Conservation (phyloP, 2,797 vertebrate genomes). For the Gambusia yucatana region DNA sequence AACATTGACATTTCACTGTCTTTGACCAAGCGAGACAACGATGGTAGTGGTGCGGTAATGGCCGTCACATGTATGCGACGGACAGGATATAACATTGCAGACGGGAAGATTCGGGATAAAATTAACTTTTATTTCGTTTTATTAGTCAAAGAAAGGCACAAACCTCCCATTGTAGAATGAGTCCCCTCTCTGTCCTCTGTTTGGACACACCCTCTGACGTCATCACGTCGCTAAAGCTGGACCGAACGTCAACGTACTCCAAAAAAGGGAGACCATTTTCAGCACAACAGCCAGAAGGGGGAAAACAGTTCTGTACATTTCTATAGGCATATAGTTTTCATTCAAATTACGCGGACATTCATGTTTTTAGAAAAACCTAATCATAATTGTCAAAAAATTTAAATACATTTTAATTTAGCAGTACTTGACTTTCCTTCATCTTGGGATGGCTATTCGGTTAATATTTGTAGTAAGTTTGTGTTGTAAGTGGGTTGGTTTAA, state of each 20-base stretch:
- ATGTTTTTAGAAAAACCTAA: background rate
- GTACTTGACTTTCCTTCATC: background rate
- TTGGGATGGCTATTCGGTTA: background rate
- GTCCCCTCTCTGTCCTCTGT: conserved; percentile 73
- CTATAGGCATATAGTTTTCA: background rate
- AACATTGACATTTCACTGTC: conserved; percentile 12
- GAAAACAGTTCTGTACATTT: background rate
- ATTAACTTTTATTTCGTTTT: background rate
- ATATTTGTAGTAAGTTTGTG: background rate
- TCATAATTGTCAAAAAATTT: background rate
- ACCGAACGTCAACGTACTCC: conserved; percentile 31
- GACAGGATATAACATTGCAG: fast-evolving
- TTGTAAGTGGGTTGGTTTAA: background rate
- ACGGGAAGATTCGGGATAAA: background rate
- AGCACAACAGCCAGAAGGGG: conserved; percentile 36
- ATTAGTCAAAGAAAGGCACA: conserved; percentile 54
- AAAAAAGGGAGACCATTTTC: background rate
- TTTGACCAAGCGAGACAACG: conserved; percentile 10
- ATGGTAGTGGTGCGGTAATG: background rate
- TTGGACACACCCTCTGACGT: conserved; percentile 70
- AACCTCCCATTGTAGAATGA: conserved; percentile 83
- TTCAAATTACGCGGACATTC: background rate
- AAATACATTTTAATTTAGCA: too few species aligned
- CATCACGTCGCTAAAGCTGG: conserved; percentile 17
- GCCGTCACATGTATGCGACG: background rate